Base-by-base conservation (phyloP, 2,113 vertebrate species). In the Megatriorchis doriae region DNA sequence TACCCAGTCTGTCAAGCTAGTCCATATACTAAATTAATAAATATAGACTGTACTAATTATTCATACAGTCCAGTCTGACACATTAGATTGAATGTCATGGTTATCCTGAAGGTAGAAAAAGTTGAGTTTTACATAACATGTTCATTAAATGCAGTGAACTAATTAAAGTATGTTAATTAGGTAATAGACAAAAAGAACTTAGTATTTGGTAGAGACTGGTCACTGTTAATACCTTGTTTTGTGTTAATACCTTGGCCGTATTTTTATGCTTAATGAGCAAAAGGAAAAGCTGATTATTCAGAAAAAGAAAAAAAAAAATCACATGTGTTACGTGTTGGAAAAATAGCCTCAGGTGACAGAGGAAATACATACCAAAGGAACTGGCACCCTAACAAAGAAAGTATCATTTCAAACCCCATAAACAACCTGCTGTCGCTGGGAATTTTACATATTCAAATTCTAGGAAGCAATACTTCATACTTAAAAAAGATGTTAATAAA, bases 91-190 rank as follows among this genome's bases (percentile, higher is more conserved):
- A 97, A 97, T 96, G 94, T 96, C 97, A 97, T 25, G 31, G 92
- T 96, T 97, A 96, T 95, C 86, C 94, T 96, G 84, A 95, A 98
- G 90, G 89, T 92, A 97, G 90, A 97, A 98, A 97, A 84, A 79
- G 91, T 71, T 94, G 95, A 96, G 88, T 94, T 98, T 97, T 98
- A 98, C 90, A 90, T 96, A 97, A 98, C 72, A 96, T 95, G 91
- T 97, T 98, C 97, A 96, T 97, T 98, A 98, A 97, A 97, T 84
- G 91, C 94, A 96, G 93, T 92, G 96, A 98, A 97, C 97, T 97
- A 97, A 98, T 98, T 98, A 97, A 98, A 98, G 96, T 96, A 98
- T 96, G 97, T 97, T 98, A 98, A 98, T 98, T 97, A 98, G 97
- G 94, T 97, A 97, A 98, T 72, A 98, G 96, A 96, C 94, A 97